phyloP scores from a whole-genome alignment of 2,797 vertebrate genomes.

The Aselliscus stoliczkanus region DNA sequence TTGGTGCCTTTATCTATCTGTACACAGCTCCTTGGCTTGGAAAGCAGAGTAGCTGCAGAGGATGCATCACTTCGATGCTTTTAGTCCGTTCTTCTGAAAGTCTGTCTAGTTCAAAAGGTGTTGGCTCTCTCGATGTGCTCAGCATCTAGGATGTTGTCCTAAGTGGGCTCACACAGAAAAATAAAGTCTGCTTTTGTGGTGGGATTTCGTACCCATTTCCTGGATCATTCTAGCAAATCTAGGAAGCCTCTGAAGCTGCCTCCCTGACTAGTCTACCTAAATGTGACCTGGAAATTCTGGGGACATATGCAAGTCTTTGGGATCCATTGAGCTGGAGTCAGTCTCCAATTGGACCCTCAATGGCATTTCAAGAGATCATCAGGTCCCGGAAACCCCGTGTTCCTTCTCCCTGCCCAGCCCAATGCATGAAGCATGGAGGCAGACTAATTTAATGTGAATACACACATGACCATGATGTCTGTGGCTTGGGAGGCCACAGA shows the following conservation, averaged over 20 bases:
- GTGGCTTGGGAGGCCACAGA: background rate
- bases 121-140: background rate
- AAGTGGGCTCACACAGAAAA: background rate
- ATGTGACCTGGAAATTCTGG: background rate
- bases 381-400: background rate
- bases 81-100: background rate
- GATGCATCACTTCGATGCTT: background rate
- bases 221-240: background rate
- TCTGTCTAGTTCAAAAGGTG: background rate
- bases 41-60: background rate
- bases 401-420: background rate
- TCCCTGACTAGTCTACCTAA: background rate
- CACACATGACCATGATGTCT: background rate
- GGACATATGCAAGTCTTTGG: background rate
- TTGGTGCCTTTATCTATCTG: background rate
- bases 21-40: background rate
- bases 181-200: background rate
- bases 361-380: background rate
- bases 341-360: background rate
- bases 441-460: background rate
- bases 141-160: background rate
- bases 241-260: background rate
- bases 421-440: background rate
- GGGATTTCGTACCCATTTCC: background rate
- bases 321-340: background rate